phyloP scores from a whole-genome alignment of 2,113 vertebrate species.

The Calypte anna region DNA sequence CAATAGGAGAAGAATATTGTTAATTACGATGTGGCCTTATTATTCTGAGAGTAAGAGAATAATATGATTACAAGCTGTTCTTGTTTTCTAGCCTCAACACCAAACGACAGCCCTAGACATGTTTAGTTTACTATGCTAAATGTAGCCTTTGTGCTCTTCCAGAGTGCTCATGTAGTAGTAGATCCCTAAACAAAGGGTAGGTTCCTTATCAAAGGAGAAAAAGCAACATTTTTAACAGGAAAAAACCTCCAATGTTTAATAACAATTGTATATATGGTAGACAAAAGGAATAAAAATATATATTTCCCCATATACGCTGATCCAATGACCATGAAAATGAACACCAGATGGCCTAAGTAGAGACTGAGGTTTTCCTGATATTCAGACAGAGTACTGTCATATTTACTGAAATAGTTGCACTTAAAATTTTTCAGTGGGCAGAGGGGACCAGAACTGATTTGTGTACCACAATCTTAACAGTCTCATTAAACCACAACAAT shows the following conservation, averaged over 20 bases:
- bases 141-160: neutral
- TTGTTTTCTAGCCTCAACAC: slow-evolving; percentile 13
- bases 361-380: neutral
- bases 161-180: neutral
- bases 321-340: neutral
- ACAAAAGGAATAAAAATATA: neutral
- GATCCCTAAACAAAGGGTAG: neutral
- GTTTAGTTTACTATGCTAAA: slow-evolving; percentile 42
- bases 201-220: neutral
- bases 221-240: neutral
- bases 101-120: neutral
- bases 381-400: neutral
- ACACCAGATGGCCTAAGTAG: neutral
- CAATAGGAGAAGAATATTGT: neutral
- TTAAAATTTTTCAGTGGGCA: neutral
- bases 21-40: slow-evolving; percentile 19
- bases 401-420: neutral
- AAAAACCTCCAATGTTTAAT: neutral
- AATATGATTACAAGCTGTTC: slow-evolving; percentile 28
- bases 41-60: slow-evolving; percentile 25
- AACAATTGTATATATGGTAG: neutral
- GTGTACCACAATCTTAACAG: neutral
- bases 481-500: neutral
- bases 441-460: neutral
- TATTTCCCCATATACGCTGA: neutral